Base-by-base conservation (phyloP, 2,113 vertebrate genomes). In the Polypterus senegalus region DNA sequence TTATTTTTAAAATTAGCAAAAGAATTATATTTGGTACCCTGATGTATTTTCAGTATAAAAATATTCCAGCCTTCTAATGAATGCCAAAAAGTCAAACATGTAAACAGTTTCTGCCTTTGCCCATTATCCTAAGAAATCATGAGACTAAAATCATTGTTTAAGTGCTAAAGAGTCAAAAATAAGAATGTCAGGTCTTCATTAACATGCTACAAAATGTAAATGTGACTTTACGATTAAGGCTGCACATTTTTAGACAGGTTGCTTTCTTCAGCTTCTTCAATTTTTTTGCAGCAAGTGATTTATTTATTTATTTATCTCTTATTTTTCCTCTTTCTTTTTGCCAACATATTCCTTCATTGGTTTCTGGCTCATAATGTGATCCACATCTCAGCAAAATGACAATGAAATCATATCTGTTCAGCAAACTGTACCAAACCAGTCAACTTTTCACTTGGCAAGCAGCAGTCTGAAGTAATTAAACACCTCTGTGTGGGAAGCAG, bases 381-480 rank as follows among this genome's bases (percentile, higher is more conserved):
- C n/a, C 5, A 76, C 75, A 80, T 86, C 85, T 87, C 79, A 79
- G 70, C 71, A 77, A 85, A 86, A 84, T 84, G 81, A 85, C 81
- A 87, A 88, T 86, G 79, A 79, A 86, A 85, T 80, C 71, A 83
- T 83, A 84, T 82, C 77, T 74, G 81, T 82, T 87, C 78, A 70
- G 78, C 80, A 84, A 80, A 74, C 77, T 77, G 77, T 65, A 79
- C 76, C 79, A 79, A 70, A 74, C 76, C 73, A 79, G 78, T 76
- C 81, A 81, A 72, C 83, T 85, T 85, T 83, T 84, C 82, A 84
- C 82, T 86, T 86, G 85, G 82, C 84, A 85, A 81, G 83, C 78
- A 44, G 72, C 85, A 87, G 83, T 83, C 82, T 81, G 77, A 81
- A 84, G 85, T 87, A 88, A 88, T 89, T 88, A 89, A 88, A 81